These are phyloP conservation scores for Eulithis prunata DNA, from an alignment of 2,888 invertebrate genomes.

Conservation along the genomic window DNA sequence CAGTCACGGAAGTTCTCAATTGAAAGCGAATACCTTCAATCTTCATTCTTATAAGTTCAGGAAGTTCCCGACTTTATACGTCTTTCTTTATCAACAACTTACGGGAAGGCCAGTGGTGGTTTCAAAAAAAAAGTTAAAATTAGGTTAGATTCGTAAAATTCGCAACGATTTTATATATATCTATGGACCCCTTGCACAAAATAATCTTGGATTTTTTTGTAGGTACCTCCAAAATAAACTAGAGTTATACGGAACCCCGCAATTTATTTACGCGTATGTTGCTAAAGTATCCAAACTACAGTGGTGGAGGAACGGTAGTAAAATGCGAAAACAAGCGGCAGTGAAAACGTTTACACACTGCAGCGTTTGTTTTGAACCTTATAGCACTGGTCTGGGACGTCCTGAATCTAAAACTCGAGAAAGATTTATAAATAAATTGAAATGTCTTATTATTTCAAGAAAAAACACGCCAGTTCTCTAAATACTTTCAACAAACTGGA, in stretches of 20 bases:
- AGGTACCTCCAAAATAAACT: too few species aligned
- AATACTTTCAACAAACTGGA: too few species aligned
- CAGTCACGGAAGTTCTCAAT: conserved; percentile 40
- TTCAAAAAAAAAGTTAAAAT: neutral
- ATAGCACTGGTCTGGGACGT: conserved; percentile 38
- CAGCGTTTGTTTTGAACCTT: conserved; percentile 49
- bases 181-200: too few species aligned
- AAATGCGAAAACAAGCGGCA: conserved; percentile 49
- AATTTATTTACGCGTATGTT: neutral
- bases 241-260: too few species aligned
- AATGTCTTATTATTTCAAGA: too few species aligned
- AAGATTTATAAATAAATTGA: too few species aligned
- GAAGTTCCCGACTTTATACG: conserved; percentile 17
- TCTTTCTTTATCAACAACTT: conserved; percentile 8
- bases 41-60: conserved; percentile 26
- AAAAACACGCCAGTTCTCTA: too few species aligned
- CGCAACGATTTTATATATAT: too few species aligned
- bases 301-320: conserved; percentile 48
- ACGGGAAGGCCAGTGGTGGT: neutral
- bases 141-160: neutral
- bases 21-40: conserved; percentile 32
- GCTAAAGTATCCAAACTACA: conserved; percentile 12
- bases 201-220: too few species aligned
- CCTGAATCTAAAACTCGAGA: neutral
- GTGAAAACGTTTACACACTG: conserved; percentile 46